Conservation (phyloP, 2,797 vertebrate genomes). For the Fratercula arctica region DNA sequence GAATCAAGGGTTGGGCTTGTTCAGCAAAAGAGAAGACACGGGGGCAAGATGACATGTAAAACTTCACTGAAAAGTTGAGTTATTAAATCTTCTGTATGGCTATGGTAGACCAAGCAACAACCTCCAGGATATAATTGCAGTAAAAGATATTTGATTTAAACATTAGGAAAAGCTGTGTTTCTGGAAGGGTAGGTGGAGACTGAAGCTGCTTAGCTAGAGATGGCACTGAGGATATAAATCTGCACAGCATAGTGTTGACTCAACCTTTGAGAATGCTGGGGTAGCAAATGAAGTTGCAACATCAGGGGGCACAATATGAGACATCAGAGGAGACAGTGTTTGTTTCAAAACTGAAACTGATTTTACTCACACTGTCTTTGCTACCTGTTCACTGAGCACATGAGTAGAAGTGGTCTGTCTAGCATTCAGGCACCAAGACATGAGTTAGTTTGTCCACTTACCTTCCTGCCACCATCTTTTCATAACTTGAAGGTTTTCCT, state of each 20-base stretch:
- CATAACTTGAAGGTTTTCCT: not conserved
- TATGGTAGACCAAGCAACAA: not conserved
- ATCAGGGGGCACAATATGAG: accelerated
- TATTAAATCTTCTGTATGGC: not conserved
- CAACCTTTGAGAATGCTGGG: not conserved
- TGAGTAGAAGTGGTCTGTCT: not conserved
- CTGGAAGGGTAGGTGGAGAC: not conserved
- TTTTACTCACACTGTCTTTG: not conserved
- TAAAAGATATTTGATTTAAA: not conserved
- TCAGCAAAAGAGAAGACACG: not conserved
- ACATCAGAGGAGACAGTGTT: not conserved
- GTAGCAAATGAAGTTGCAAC: not conserved
- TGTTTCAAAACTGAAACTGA: not conserved
- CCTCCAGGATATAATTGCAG: not conserved
- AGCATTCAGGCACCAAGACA: not conserved
- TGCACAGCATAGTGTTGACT: not conserved
- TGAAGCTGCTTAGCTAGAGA: not conserved
- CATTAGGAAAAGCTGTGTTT: not conserved
- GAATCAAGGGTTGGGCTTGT: not conserved
- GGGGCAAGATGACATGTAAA: not conserved
- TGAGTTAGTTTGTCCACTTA: not conserved
- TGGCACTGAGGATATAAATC: not conserved
- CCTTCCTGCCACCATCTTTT: not conserved
- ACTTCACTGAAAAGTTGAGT: not conserved
- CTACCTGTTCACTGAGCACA: not conserved